Evolutionary conservation across 2,113 vertebrate genomes (phyloP).

Genomic region (Anhinga anhinga): DNA sequence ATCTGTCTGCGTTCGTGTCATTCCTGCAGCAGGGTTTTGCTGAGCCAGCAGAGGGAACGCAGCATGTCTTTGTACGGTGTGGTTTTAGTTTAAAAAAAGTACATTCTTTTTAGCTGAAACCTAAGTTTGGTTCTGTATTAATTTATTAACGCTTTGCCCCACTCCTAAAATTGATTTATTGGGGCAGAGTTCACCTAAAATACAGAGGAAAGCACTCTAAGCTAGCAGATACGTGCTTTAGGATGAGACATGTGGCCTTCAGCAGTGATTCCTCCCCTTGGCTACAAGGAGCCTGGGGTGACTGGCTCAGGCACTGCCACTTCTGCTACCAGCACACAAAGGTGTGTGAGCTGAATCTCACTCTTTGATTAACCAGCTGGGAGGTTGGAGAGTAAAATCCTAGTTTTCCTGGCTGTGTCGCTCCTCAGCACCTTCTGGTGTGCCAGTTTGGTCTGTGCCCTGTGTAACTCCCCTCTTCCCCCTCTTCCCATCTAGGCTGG

Average conservation of each 20-base stretch:
- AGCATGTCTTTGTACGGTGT: background rate
- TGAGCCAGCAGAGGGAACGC: background rate
- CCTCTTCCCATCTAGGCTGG: constrained; percentile 79
- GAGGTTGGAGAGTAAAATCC: no score
- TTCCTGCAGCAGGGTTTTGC: background rate
- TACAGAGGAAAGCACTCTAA: background rate
- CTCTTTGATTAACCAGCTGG: background rate
- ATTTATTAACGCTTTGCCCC: background rate
- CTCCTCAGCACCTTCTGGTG: background rate
- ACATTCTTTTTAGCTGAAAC: background rate
- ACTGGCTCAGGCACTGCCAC: background rate
- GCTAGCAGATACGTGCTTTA: fast-evolving
- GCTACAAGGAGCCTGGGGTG: fast-evolving
- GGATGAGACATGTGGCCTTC: fast-evolving
- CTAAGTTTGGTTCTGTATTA: fast-evolving
- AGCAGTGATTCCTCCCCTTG: background rate
- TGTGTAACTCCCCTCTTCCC: background rate
- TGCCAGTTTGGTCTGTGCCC: no score
- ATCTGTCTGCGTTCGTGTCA: background rate
- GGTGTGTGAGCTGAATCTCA: background rate
- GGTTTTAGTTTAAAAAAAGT: background rate
- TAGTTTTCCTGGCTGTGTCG: fast-evolving
- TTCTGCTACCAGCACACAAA: no score
- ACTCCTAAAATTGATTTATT: background rate
- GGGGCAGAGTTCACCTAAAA: background rate